Evolutionary conservation across 2,113 vertebrate species (phyloP), one percentile per base, ranked within the genome.

Genomic region (Actenoides hombroni): DNA sequence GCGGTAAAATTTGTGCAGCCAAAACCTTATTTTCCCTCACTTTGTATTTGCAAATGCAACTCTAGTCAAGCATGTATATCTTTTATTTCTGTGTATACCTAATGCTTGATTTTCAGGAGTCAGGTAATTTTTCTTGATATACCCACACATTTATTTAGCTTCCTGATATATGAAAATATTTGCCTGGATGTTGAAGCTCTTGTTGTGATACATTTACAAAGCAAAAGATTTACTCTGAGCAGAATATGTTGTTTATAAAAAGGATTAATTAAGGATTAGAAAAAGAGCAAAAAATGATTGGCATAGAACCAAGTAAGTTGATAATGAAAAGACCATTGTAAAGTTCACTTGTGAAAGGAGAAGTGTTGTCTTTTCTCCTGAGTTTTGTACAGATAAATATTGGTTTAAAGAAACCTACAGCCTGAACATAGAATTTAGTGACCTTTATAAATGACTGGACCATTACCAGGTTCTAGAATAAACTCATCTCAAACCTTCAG

Each of bases 251-350:
- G 49, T 92, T 94, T 91, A 86, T 63, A 25, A 63, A 97, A 95
- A 70, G 35, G 73, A 93, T 93, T 88, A 86, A 85, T 90, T 82
- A 84, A 80, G 46, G 77, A 87, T 94, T 63, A 94, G 65, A 91
- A 86, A 88, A 92, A 77, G 57, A 82, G 53, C 78, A 83, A 76
- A 92, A 82, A 2, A 46, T 86, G 44, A 39, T 57, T 94, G 91
- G 40, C 54, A 39, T 24, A 49, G 53, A 61, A 89, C 28, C 69
- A 82, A 69, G 8, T 54, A 48, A 82, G 13, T 3, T 86, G 54
- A 57, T 89, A 85, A 73, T 92, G 49, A 94, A 77, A 92, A 93
- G 65, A 48, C 60, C 26, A 31, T 59, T 92, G 83, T 95, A 57
- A 85, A 94, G 69, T 76, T 94, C 65, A 57, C n/a, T 69, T 76